phyloP scores from a whole-genome alignment of 1,140 invertebrate species.

The Bombyx mori region DNA sequence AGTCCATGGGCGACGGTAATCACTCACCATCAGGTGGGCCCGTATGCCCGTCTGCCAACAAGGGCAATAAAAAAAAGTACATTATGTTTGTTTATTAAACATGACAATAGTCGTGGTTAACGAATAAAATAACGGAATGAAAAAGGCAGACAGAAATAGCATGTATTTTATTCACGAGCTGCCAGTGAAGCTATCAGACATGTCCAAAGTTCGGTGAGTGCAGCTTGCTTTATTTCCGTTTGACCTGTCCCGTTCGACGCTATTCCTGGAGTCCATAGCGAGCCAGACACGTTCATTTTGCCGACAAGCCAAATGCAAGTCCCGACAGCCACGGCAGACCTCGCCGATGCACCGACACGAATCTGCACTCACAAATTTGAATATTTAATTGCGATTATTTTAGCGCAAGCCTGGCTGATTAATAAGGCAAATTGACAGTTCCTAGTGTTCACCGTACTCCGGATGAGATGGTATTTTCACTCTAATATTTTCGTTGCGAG shows the following conservation, averaged over 20 bases:
- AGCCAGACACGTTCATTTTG: conserved; percentile 56
- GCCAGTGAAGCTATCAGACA: conserved; percentile 52
- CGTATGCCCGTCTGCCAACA: no score
- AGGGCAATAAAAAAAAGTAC: no score
- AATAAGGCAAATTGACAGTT: conserved; percentile 41
- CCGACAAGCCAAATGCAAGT: conserved; percentile 57
- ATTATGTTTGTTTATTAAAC: no score
- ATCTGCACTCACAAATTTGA: conserved; percentile 60
- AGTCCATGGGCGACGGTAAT: no score
- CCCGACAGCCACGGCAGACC: conserved; percentile 41
- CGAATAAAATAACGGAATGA: conserved; percentile 17
- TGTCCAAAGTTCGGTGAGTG: conserved; percentile 61
- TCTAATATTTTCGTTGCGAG: conserved; percentile 13
- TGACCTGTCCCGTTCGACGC: conserved; percentile 59
- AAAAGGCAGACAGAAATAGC: conserved; percentile 34
- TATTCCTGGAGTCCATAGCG: conserved; percentile 49
- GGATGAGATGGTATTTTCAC: background rate
- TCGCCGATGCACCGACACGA: conserved; percentile 46
- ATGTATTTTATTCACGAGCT: conserved; percentile 57
- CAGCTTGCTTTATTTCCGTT: conserved; percentile 63
- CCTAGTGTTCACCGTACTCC: conserved; percentile 19
- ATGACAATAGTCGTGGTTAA: no score
- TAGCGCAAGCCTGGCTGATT: conserved; percentile 34
- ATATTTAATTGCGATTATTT: conserved; percentile 59
- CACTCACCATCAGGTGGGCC: no score